These are phyloP conservation scores for Neoarius graeffei DNA, from an alignment of 2,113 vertebrate genomes.

Conservation along the genomic window DNA sequence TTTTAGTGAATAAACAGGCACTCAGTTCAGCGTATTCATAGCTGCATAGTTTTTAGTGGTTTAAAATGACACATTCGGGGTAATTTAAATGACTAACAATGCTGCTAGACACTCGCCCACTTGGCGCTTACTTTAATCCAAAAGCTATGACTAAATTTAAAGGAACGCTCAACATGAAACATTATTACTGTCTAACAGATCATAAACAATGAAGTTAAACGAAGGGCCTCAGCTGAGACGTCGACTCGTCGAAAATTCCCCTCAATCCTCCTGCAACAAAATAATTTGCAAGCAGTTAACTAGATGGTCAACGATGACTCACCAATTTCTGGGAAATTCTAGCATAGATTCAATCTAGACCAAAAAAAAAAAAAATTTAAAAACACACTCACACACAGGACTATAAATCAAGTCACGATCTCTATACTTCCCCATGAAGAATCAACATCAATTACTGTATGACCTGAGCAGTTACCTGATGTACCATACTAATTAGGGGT, in stretches of 20 bases:
- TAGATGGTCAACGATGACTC: background rate
- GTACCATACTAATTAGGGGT: too few species aligned
- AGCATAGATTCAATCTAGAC: background rate
- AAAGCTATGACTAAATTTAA: background rate
- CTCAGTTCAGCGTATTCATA: background rate
- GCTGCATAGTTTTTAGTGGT: background rate
- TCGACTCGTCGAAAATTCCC: background rate
- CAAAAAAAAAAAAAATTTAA: background rate
- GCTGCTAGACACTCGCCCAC: constrained; percentile 19
- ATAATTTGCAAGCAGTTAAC: background rate
- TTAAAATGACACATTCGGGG: constrained; percentile 1
- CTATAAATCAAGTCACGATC: background rate
- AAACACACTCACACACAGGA: too few species aligned
- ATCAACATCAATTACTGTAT: background rate
- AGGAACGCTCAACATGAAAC: background rate
- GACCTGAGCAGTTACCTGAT: too few species aligned
- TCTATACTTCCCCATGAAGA: background rate
- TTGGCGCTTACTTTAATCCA: constrained; percentile 3
- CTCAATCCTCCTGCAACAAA: background rate
- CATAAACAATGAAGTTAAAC: background rate
- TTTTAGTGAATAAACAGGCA: background rate
- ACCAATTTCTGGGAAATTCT: background rate
- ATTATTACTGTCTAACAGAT: background rate
- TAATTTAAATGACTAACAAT: constrained; percentile 22
- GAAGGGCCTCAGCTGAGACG: background rate